Evolutionary conservation across 2,113 vertebrate genomes (phyloP).

Genomic region (Tympanuchus pallidicinctus): DNA sequence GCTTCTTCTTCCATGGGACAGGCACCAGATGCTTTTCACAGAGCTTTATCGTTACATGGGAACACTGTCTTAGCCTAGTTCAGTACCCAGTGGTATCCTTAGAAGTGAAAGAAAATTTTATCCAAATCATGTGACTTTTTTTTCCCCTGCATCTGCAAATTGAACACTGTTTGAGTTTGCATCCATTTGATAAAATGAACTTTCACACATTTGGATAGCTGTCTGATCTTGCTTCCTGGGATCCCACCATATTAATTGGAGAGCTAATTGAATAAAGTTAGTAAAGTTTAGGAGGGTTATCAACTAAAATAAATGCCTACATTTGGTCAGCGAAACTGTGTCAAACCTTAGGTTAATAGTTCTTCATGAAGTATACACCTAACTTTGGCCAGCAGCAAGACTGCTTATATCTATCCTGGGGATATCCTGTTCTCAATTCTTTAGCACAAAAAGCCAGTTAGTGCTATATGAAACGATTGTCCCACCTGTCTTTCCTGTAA

Average conservation of each 20-base stretch:
- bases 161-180: not conserved
- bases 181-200: not conserved
- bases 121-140: not conserved
- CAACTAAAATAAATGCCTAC: not conserved
- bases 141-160: accelerated
- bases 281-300: not conserved
- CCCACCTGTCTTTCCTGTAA: not conserved
- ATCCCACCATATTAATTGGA: not conserved
- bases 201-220: not conserved
- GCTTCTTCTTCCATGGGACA: not conserved
- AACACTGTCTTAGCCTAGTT: accelerated
- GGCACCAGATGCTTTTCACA: not conserved
- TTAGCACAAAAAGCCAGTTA: not conserved
- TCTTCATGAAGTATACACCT: not conserved
- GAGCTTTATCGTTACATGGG: accelerated
- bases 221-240: not conserved
- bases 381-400: not conserved
- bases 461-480: not conserved
- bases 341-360: not conserved
- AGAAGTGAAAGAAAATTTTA: not conserved
- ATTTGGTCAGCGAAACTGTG: not conserved
- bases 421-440: not conserved
- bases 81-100: not conserved
- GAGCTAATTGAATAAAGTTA: not conserved
- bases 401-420: no score